Percentiles rank a stretch among this genome's conserved stretches.
These are phyloP conservation scores for Entelurus aequoreus DNA, from an alignment of 2,113 vertebrate species.

Conservation along the genomic window DNA sequence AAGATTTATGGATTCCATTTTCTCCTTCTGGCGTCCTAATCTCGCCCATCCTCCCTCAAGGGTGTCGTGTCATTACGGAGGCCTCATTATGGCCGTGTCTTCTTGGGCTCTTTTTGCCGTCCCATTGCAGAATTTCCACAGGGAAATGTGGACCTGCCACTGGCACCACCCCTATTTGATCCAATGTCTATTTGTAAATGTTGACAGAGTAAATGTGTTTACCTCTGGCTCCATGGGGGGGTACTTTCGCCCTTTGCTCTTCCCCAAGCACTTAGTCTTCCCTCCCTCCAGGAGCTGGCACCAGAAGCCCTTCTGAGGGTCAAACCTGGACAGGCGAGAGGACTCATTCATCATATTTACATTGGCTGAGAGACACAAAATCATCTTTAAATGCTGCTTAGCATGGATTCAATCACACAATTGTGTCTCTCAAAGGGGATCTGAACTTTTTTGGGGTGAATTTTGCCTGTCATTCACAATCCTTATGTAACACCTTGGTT, in stretches of 20 bases:
- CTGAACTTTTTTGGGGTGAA: too few relatives aligned
- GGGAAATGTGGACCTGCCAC: conserved; percentile 31
- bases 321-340: conserved; percentile 75
- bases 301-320: conserved; percentile 97
- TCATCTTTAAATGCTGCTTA: too few relatives aligned
- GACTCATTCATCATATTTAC: too few relatives aligned
- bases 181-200: not conserved
- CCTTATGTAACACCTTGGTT: too few relatives aligned
- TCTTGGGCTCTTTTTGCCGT: conserved; percentile 45
- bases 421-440: too few relatives aligned
- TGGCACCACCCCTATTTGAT: conserved; percentile 23
- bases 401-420: too few relatives aligned
- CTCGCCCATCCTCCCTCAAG: not conserved
- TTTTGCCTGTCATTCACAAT: too few relatives aligned
- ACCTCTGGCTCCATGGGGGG: conserved; percentile 91
- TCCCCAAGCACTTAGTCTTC: conserved; percentile 93
- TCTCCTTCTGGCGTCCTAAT: conserved; percentile 22
- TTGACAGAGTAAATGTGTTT: conserved; percentile 21
- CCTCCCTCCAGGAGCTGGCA: conserved; percentile 94
- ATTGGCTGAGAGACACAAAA: too few relatives aligned
- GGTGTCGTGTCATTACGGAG: conserved; percentile 47
- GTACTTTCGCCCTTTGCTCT: conserved; percentile 94
- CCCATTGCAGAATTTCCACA: conserved; percentile 23
- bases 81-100: conserved; percentile 54
- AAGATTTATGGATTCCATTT: conserved; percentile 57